phyloP scores from a whole-genome alignment of 2,113 vertebrate species.

The Anser brachyrhynchus region DNA sequence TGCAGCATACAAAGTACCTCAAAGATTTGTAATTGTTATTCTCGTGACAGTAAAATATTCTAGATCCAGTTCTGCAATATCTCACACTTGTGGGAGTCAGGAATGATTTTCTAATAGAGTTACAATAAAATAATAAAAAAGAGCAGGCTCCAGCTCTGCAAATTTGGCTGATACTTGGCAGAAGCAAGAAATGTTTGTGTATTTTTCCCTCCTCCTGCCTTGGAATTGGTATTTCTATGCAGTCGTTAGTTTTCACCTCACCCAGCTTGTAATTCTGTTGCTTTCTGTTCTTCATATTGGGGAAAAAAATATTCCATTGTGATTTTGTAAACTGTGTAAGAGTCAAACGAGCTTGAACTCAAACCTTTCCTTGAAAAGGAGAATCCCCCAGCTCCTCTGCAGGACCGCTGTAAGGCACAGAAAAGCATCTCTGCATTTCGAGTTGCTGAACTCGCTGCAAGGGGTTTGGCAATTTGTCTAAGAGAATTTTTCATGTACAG shows the following conservation, averaged over 20 bases:
- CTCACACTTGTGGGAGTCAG: not conserved
- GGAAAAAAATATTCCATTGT: not conserved
- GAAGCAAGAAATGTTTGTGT: not conserved
- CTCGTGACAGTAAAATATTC: not conserved
- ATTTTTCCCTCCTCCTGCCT: not conserved
- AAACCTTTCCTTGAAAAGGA: conserved; percentile 21
- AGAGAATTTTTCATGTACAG: not conserved
- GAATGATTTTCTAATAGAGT: conserved; percentile 13
- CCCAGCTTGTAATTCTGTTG: conserved; percentile 1
- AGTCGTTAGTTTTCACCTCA: not conserved
- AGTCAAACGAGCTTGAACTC: conserved; percentile 47
- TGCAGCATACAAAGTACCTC: not conserved
- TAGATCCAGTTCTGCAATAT: conserved; percentile 8
- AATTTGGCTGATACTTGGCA: not conserved
- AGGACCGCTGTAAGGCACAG: not conserved
- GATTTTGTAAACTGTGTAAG: conserved; percentile 37
- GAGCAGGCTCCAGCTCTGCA: not conserved
- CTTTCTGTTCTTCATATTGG: not conserved
- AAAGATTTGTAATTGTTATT: not conserved
- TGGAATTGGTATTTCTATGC: not conserved
- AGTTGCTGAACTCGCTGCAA: not conserved
- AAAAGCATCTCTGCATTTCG: not conserved
- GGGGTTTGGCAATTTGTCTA: not conserved
- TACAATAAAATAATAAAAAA: not conserved
- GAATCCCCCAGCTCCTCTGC: not conserved